phyloP scores from a whole-genome alignment of 2,113 vertebrate genomes.

The Dasypus novemcinctus region DNA sequence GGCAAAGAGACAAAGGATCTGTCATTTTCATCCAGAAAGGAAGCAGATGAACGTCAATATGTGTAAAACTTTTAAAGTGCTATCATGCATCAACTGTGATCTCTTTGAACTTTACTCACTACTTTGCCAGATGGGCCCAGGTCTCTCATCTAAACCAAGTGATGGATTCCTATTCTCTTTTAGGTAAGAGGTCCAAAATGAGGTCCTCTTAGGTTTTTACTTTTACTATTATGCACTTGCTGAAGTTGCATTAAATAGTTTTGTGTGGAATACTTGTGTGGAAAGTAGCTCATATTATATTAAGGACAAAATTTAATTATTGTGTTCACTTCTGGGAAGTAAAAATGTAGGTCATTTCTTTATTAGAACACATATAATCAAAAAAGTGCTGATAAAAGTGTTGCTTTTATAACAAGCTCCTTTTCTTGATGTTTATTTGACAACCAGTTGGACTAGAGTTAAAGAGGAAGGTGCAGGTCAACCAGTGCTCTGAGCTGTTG shows the following conservation, averaged over 20 bases:
- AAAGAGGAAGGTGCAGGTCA: constrained; percentile 60
- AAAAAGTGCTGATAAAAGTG: constrained; percentile 36
- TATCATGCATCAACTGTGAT: not conserved
- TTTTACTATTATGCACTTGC: not conserved
- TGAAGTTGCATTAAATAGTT: not conserved
- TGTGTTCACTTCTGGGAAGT: constrained; percentile 60
- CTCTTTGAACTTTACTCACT: not conserved
- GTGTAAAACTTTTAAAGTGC: constrained; percentile 6
- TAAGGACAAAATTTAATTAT: constrained; percentile 65
- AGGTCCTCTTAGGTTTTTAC: not conserved
- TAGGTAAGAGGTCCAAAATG: not conserved
- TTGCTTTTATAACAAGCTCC: not conserved
- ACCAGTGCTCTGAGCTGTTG: not conserved
- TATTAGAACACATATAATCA: constrained; percentile 71
- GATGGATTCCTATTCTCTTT: not conserved
- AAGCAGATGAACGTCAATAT: constrained; percentile 2
- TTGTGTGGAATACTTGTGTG: not conserved
- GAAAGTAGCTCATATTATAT: constrained; percentile 47
- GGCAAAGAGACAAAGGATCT: not conserved
- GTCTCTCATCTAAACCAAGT: not conserved
- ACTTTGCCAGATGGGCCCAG: not conserved
- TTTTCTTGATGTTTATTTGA: constrained; percentile 73
- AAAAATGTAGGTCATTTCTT: constrained; percentile 65
- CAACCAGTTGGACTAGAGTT: constrained; percentile 46
- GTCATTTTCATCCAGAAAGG: not conserved